Evolutionary conservation across 2,797 vertebrate species (phyloP).

Genomic region (Scolopax bukidnonensis): DNA sequence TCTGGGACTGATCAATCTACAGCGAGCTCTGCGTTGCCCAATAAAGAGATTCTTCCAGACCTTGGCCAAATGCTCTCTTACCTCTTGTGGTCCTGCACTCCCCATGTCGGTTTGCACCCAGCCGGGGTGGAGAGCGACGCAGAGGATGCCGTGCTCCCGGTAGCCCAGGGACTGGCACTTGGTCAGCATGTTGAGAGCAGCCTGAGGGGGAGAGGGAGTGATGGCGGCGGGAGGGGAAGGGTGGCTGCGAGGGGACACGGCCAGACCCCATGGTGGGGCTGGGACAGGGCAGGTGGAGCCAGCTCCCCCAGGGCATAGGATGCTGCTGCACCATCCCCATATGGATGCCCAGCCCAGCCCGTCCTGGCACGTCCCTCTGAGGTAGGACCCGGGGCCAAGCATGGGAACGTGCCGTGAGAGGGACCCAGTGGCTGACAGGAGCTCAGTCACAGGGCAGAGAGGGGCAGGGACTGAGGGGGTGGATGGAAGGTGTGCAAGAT

Average conservation of each 20-base stretch:
- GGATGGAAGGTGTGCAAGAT: accelerated
- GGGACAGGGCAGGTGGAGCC: neutral
- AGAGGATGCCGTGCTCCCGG: conserved; percentile 37
- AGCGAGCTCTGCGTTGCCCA: neutral
- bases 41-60: neutral
- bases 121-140: conserved; percentile 15
- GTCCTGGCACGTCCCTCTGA: neutral
- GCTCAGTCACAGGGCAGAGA: neutral
- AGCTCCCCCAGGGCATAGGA: neutral
- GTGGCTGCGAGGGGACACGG: neutral
- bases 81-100: accelerated
- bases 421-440: accelerated
- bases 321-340: neutral
- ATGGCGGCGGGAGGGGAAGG: neutral
- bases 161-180: conserved; percentile 44
- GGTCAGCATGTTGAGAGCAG: conserved; percentile 58
- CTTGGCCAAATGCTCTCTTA: neutral
- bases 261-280: accelerated
- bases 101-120: conserved; percentile 44
- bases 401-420: accelerated
- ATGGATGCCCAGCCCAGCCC: accelerated
- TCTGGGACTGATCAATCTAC: neutral
- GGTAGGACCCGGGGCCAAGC: neutral
- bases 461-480: accelerated
- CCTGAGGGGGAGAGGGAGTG: neutral